Evolutionary conservation across 2,888 invertebrate species (phyloP), one percentile per base, ranked within the genome.

Genomic region (Rotaria magnacalcarata): DNA sequence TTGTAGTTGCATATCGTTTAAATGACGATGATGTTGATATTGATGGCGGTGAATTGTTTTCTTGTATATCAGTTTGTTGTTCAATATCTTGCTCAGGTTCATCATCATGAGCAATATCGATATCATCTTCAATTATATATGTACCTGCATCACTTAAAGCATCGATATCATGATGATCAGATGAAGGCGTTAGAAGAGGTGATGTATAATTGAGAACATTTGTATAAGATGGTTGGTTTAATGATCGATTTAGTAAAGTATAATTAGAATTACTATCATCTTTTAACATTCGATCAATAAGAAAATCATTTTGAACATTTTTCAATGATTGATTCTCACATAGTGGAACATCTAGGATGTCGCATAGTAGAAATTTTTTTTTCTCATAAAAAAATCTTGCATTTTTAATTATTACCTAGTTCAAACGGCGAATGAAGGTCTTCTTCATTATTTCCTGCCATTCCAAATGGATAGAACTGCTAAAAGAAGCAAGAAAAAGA

Each of bases 111-210:
- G 43, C 80, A 43, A 80, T 47, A 47, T 80, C 80, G 8, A 80
- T 8, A 80, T 80, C 80, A 80, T 47, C 47, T 47, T 80, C 80
- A 11, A 80, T 80, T 5, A 80, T 80, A n/a, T 80, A 80, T 8
- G 80, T 80, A 47, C 80, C 80, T 24, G 80, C 80, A 80, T 80
- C 80, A 80, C 80, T 80, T n/a, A 47, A 80, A 47, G 80, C 80
- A 47, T 80, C 80, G 11, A 47, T 47, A 80, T 80, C 47, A 34
- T 67, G 67, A 67, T 67, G 67, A 41, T 67, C 67, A 14, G 67
- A 67, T 19, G 67, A 67, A 11, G 80, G 47, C n/a, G 43, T 47
- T 6, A 80, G 5, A 24, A 80, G 47, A 19, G 80, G 80, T 47
- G 43, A 47, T 43, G 47, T 2, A 80, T 80, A 24, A 80, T 47